Base-by-base conservation (phyloP, 2,113 vertebrate species). In the Podarcis raffonei region DNA sequence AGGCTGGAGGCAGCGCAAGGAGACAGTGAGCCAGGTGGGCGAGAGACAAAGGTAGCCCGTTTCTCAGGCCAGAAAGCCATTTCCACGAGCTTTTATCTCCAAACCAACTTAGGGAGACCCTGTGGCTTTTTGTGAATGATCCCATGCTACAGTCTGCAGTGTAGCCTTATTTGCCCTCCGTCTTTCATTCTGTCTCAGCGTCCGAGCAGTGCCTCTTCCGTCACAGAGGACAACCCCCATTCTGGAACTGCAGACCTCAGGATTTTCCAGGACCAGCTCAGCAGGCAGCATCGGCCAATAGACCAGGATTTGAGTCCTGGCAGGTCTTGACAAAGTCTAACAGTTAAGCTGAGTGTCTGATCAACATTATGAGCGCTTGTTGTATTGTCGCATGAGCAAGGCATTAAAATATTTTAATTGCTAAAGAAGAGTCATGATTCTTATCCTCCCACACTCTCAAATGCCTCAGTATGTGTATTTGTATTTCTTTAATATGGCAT, bases 401-500 rank as follows among this genome's bases (percentile, higher is more conserved):
- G 3, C 35, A 75, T 42, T 13, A 18, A 86, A 25, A 78, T 3
- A 32, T 32, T 72, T 15, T 72, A 12, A 25, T 53, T 74, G 72
- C 6, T 88, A 35, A 65, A 35, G 57, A 75, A 75, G 15, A n/a
- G 20, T 25, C 30, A 16, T 32, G 27, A 37, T 65, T 69, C 9
- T 30, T 69, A 35, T 27, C 59, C 16, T 20, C 48, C 48, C 48
- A 48, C 48, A 53, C 48, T 90, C 65, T 22, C 0, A 9, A 85
- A 86, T 83, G 81, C 93, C 35, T 89, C 68, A 85, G 27, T 66
- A 37, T 76, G 32, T 30, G 53, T 88, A 22, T 94, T 94, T 86
- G 78, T 85, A 69, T 53, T 53, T 53, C 2, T 53, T 53, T 53
- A 53, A 53, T 53, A 53, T 53, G 48, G 48, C 48, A 53, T 53